These are phyloP conservation scores for Anolis carolinensis DNA, from an alignment of 2,113 vertebrate species.

Conservation along the genomic window DNA sequence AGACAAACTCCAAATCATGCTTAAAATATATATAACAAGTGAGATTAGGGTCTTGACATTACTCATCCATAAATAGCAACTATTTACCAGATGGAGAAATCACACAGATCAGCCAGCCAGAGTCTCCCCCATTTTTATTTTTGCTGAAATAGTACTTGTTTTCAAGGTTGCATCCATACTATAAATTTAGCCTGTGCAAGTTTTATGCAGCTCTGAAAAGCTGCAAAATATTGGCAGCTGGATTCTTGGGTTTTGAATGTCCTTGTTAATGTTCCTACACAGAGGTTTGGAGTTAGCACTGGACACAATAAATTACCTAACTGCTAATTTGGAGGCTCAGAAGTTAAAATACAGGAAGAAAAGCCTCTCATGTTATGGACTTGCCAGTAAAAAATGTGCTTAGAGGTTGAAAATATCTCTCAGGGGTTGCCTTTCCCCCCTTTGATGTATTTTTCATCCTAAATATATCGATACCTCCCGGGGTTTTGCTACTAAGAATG, in stretches of 20 bases:
- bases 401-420: background rate
- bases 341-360: background rate
- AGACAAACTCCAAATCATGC: too few relatives aligned
- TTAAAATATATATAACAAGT: too few relatives aligned
- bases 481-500: background rate
- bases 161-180: too few relatives aligned
- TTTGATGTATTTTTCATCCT: conserved; percentile 12
- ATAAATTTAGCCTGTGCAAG: background rate
- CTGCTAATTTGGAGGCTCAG: background rate
- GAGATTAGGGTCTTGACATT: too few relatives aligned
- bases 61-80: too few relatives aligned
- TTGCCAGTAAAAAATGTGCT: background rate
- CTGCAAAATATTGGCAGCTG: too few relatives aligned
- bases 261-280: background rate
- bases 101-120: too few relatives aligned
- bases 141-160: too few relatives aligned
- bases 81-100: too few relatives aligned
- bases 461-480: background rate
- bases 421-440: background rate
- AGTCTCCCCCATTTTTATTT: too few relatives aligned
- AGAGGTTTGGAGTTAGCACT: background rate
- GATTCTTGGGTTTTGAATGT: background rate
- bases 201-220: background rate
- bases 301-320: too few relatives aligned
- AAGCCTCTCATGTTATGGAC: background rate